Evolutionary conservation across 2,797 vertebrate genomes (phyloP).

Genomic region (Labroides dimidiatus): DNA sequence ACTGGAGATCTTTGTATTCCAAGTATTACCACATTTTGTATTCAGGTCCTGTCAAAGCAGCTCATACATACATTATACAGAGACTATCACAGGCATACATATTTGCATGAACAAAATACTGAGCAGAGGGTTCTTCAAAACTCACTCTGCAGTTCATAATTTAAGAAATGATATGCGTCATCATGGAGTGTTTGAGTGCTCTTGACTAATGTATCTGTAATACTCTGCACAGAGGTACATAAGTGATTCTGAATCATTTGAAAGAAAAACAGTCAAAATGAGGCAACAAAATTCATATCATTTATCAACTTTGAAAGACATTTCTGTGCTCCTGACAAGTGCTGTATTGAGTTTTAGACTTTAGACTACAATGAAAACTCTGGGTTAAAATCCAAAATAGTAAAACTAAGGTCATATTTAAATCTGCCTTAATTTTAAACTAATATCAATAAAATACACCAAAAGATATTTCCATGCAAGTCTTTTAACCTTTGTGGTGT

Average conservation of each 20-base stretch:
- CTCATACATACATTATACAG: slow-evolving; percentile 46
- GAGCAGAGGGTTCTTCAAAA: slow-evolving; percentile 23
- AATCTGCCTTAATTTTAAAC: no score
- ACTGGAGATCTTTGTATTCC: slow-evolving; percentile 47
- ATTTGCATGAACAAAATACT: slow-evolving; percentile 31
- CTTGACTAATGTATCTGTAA: slow-evolving; percentile 9
- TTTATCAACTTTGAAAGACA: not conserved
- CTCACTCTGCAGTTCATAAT: not conserved
- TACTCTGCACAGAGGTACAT: not conserved
- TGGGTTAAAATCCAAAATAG: no score
- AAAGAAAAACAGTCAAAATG: no score
- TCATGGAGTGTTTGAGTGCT: slow-evolving; percentile 11
- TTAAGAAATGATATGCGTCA: slow-evolving; percentile 28
- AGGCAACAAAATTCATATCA: not conserved
- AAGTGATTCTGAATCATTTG: not conserved
- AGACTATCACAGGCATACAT: slow-evolving; percentile 39
- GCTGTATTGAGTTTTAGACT: no score
- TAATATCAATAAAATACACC: no score
- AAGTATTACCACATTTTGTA: slow-evolving; percentile 48
- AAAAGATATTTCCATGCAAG: no score
- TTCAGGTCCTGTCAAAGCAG: slow-evolving; percentile 34
- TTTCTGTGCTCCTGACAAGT: slow-evolving; percentile 2
- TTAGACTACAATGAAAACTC: no score
- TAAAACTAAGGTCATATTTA: no score
- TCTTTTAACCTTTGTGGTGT: no score